Evolutionary conservation across 2,797 vertebrate genomes (phyloP).

Genomic region (Thalassophryne amazonica): DNA sequence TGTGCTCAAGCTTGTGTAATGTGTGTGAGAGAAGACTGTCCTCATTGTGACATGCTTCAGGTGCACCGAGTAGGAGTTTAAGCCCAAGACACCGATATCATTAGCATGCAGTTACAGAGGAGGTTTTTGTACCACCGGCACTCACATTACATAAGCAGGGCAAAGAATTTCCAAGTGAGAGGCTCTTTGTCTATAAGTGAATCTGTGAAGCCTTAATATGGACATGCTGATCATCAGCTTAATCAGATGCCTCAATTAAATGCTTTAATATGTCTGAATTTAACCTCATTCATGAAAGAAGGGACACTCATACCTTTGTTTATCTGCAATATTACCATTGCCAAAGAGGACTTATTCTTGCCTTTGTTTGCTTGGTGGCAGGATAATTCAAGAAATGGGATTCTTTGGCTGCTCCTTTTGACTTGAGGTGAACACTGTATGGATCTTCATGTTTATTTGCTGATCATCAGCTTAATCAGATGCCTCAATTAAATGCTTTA

Average conservation of each 20-base stretch:
- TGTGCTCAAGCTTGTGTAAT: too few species aligned
- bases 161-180: slow-evolving; percentile 40
- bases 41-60: not conserved
- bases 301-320: slow-evolving; percentile 29
- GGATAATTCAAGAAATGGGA: too few species aligned
- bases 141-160: slow-evolving; percentile 42
- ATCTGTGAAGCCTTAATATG: slow-evolving; percentile 47
- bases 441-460: slow-evolving; percentile 32
- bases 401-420: too few species aligned
- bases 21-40: too few species aligned
- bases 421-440: too few species aligned
- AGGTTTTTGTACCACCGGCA: slow-evolving; percentile 39
- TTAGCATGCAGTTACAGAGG: slow-evolving; percentile 34
- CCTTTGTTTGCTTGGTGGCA: not conserved
- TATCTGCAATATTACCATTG: slow-evolving; percentile 13
- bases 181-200: slow-evolving; percentile 50
- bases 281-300: slow-evolving; percentile 9
- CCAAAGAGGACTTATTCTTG: not conserved
- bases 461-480: slow-evolving; percentile 43
- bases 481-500: slow-evolving; percentile 38
- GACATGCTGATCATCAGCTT: slow-evolving; percentile 37
- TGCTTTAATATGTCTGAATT: slow-evolving; percentile 27
- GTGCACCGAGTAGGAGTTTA: slow-evolving; percentile 36
- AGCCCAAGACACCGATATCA: slow-evolving; percentile 42
- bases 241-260: slow-evolving; percentile 44